Base-by-base conservation (phyloP, 2,113 vertebrate species). In the Lamprotornis superbus region DNA sequence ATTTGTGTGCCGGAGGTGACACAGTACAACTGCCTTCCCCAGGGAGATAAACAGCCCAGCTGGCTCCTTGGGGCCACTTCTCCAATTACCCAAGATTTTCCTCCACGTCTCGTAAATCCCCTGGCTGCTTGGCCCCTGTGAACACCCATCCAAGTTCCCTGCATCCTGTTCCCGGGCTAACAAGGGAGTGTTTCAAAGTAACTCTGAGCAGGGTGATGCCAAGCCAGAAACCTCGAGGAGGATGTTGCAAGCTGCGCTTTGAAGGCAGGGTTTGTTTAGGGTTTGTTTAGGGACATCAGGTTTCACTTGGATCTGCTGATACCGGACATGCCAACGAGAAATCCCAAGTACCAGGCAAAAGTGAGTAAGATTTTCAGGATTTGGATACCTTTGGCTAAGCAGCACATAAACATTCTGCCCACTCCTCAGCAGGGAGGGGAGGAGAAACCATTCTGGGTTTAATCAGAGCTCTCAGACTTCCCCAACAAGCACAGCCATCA, bases 81-180 rank as follows among this genome's bases (percentile, higher is more conserved):
- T 93, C 71, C 4, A 4, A 96, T 97, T 96, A 97, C 91, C 67
- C 95, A 94, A 68, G 95, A 53, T 97, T 98, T 98, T 97, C 97
- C 97, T 97, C 21, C 52, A 25, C 31, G 94, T 96, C 94, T 97
- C 96, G 96, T 94, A 97, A 97, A 97, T 73, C 87, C 87, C 40
- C 81, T 82, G 47, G 89, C 94, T 87, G 91, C 88, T 79, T 71
- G 89, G 88, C 30, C 12, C 49, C 89, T 81, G 95, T 77, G 74
- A 93, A 94, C 76, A 84, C 69, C 85, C 77, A 15, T 50, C 83
- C 74, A 49, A 86, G 80, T 39, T 39, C 8, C 4, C 40, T 56
- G 83, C 15, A 28, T 87, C 95, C 89, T 78, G 80, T 81, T 85
- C 86, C 80, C 5, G 24, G 67, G 63, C 88, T 74, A 96, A 97